Evolutionary conservation across 2,888 invertebrate species (phyloP).

Genomic region (Meganola albula): DNA sequence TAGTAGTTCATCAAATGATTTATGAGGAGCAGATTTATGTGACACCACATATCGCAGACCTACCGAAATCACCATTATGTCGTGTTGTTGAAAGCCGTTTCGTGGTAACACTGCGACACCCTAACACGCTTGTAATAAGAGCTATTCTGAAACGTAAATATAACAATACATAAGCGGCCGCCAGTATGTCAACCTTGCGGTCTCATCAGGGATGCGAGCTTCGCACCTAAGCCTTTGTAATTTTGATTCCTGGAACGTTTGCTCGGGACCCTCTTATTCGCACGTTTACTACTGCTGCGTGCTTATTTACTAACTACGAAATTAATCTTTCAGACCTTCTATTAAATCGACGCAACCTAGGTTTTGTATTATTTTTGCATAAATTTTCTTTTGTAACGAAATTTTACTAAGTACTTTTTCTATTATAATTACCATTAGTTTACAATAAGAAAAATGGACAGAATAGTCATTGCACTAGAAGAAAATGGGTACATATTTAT

Average conservation of each 20-base stretch:
- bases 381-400: no score
- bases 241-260: conserved; percentile 39
- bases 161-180: neutral
- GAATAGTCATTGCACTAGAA: no score
- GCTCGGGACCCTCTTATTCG: conserved; percentile 36
- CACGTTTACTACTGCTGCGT: conserved; percentile 36
- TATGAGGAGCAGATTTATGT: conserved; percentile 11
- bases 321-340: conserved; percentile 17
- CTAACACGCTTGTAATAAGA: neutral
- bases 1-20: conserved; percentile 18
- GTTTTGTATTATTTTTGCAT: no score
- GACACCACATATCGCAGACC: conserved; percentile 23
- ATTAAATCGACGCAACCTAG: no score
- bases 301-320: conserved; percentile 25
- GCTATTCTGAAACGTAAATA: neutral
- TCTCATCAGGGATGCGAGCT: conserved; percentile 43
- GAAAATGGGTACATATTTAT: no score
- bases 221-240: conserved; percentile 45
- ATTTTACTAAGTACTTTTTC: no score
- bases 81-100: conserved; percentile 1
- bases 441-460: no score
- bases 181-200: conserved; percentile 30
- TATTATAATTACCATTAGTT: no score
- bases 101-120: neutral
- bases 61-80: conserved; percentile 44